Conservation (phyloP, 1,140 invertebrate species). For the Scylla paramamosain region DNA sequence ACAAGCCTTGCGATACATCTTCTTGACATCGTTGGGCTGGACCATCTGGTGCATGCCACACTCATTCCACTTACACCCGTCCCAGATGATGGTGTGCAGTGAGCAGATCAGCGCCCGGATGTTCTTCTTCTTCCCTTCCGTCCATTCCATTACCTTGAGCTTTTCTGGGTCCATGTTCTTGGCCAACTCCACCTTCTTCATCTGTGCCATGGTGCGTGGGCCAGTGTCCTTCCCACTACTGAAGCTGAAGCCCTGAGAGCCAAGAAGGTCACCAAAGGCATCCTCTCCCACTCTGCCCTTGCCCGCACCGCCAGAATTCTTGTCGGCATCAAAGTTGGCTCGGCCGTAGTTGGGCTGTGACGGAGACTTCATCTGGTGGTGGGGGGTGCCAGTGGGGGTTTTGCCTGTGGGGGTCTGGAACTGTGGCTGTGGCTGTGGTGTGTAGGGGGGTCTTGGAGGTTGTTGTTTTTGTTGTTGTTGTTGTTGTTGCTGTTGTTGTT, state of each 20-base stretch:
- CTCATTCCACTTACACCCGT: conserved; percentile 94
- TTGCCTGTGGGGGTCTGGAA: conserved; percentile 45
- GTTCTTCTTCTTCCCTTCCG: conserved; percentile 97
- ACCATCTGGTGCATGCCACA: conserved; percentile 97
- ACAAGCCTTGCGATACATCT: conserved; percentile 96
- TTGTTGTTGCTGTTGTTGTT: conserved; percentile 44
- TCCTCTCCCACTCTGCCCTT: conserved; percentile 81
- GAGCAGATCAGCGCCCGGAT: conserved; percentile 97
- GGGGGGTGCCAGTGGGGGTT: conserved; percentile 71
- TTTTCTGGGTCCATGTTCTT: conserved; percentile 95
- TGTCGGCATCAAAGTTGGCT: conserved; percentile 71
- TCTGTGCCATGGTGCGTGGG: conserved; percentile 94
- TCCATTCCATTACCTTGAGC: conserved; percentile 91
- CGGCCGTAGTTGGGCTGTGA: conserved; percentile 72
- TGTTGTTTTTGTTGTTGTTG: conserved; percentile 12
- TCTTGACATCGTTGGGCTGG: conserved; percentile 94
- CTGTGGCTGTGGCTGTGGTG: conserved; percentile 1
- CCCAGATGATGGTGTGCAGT: conserved; percentile 96
- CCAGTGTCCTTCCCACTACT: conserved; percentile 85
- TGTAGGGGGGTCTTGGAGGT: not conserved
- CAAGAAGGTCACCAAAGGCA: conserved; percentile 94
- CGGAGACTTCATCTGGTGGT: conserved; percentile 70
- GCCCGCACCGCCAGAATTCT: not conserved
- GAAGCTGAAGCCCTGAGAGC: conserved; percentile 92
- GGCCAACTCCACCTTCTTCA: conserved; percentile 92